Conservation (phyloP, 2,113 vertebrate species). For the Planiliza haematocheilus region DNA sequence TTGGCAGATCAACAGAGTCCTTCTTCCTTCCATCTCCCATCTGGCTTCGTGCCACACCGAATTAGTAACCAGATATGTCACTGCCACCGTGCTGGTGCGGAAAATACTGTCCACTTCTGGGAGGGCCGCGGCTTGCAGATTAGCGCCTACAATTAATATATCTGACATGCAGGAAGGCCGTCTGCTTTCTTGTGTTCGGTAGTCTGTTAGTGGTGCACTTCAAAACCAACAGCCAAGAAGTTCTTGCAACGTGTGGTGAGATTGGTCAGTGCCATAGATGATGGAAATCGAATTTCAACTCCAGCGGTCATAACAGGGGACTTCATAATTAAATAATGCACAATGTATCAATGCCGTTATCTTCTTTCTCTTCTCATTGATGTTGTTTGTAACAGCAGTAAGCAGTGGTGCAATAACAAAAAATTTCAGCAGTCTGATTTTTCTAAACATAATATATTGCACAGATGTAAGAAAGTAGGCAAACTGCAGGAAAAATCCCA, state of each 20-base stretch:
- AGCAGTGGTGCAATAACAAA: neutral
- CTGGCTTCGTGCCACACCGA: slow-evolving; percentile 58
- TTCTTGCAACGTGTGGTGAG: neutral
- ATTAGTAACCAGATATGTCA: slow-evolving; percentile 70
- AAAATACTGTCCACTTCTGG: slow-evolving; percentile 46
- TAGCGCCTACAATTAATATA: slow-evolving; percentile 56
- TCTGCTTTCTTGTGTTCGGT: slow-evolving; percentile 16
- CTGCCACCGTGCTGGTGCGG: slow-evolving; percentile 36
- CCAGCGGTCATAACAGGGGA: neutral
- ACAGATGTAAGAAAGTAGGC: neutral
- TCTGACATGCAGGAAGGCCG: slow-evolving; percentile 34
- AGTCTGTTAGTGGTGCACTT: neutral
- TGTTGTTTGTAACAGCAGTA: neutral
- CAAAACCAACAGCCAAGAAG: neutral
- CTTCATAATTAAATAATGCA: neutral
- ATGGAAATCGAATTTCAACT: slow-evolving; percentile 1
- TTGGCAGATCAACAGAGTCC: slow-evolving; percentile 42
- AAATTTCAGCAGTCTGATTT: neutral
- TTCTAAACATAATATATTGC: neutral
- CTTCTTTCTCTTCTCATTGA: neutral
- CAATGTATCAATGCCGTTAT: neutral
- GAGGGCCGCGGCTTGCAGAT: slow-evolving; percentile 63
- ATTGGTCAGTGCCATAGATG: neutral
- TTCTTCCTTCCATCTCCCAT: slow-evolving; percentile 54
- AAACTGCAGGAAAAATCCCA: too few relatives aligned